Conservation (phyloP, 2,113 vertebrate genomes). For the Hyla sarda region DNA sequence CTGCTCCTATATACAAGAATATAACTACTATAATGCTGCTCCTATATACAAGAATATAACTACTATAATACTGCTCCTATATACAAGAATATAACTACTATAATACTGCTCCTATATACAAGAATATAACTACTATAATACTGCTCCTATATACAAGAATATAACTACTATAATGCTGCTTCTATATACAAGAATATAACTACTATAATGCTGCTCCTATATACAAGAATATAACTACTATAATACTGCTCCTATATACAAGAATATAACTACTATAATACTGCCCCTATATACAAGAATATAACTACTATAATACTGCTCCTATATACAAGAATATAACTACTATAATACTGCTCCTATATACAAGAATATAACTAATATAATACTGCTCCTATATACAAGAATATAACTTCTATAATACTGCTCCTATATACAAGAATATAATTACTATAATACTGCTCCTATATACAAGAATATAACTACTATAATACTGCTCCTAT, state of each 20-base stretch:
- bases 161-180: background rate
- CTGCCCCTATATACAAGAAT: no score
- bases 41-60: conserved; percentile 4
- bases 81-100: no score
- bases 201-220: no score
- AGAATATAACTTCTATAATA: conserved; percentile 14
- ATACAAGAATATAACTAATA: no score
- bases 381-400: background rate
- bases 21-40: conserved; percentile 4
- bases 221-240: no score
- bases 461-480: background rate
- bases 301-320: no score
- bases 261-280: no score
- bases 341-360: no score
- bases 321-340: no score
- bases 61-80: background rate
- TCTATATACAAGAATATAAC: no score
- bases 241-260: no score
- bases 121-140: conserved; percentile 8
- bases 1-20: no score
- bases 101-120: background rate
- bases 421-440: background rate
- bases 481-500: background rate
- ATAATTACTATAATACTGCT: background rate
- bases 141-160: background rate